Conservation (phyloP, 1,140 invertebrate genomes). For the Paralvinella palmiformis region DNA sequence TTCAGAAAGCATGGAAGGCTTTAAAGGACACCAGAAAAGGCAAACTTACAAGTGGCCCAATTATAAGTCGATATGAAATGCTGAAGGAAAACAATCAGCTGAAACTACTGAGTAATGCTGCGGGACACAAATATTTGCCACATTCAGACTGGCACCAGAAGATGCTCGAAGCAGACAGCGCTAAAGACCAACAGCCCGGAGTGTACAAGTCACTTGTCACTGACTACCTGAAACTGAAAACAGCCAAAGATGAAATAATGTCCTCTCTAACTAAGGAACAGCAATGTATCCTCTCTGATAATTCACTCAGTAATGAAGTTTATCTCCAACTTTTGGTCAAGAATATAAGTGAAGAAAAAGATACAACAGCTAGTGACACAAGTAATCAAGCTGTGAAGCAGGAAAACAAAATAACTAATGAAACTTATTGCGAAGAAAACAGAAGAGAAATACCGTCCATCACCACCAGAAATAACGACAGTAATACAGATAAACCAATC, state of each 20-base stretch:
- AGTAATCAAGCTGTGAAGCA: too few relatives aligned
- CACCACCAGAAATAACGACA: too few relatives aligned
- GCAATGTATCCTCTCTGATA: too few relatives aligned
- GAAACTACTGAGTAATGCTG: constrained; percentile 25
- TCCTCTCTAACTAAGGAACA: not conserved
- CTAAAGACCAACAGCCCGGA: not conserved
- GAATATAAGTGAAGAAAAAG: too few relatives aligned
- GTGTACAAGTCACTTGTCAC: constrained; percentile 14
- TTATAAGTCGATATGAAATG: constrained; percentile 11
- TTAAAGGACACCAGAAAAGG: constrained; percentile 18
- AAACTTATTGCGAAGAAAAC: too few relatives aligned
- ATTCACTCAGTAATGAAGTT: too few relatives aligned
- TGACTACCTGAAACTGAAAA: not conserved
- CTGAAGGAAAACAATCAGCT: constrained; percentile 20
- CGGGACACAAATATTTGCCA: constrained; percentile 16
- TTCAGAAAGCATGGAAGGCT: constrained; percentile 28
- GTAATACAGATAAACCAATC: too few relatives aligned
- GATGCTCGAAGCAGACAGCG: constrained; percentile 4
- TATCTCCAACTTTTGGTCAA: too few relatives aligned
- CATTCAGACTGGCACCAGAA: not conserved
- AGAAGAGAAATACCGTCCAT: too few relatives aligned
- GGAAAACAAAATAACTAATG: too few relatives aligned
- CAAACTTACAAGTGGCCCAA: constrained; percentile 13
- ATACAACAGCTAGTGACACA: too few relatives aligned
- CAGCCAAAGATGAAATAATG: not conserved